Conservation (phyloP, 1,140 invertebrate species). For the Paramacrobiotus metropolitanus region DNA sequence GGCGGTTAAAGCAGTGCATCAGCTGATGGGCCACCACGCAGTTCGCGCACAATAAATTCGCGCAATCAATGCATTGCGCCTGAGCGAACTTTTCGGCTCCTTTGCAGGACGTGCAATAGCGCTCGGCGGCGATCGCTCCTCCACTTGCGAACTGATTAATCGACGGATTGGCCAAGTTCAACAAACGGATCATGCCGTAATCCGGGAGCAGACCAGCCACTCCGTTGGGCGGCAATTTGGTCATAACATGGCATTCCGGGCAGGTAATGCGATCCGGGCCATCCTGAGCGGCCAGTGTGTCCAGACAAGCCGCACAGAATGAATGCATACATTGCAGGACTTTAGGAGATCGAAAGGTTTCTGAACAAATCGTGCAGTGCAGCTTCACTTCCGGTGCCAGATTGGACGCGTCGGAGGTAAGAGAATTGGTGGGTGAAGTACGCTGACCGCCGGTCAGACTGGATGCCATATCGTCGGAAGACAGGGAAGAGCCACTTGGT, state of each 20-base stretch:
- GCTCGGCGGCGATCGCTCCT: slow-evolving; percentile 15
- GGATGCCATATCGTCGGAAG: not conserved
- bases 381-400: not conserved
- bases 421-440: slow-evolving; percentile 1
- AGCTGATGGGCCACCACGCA: slow-evolving; percentile 94
- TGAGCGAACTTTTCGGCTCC: slow-evolving; percentile 26
- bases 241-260: slow-evolving; percentile 49
- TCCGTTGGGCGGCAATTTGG: slow-evolving; percentile 28
- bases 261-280: slow-evolving; percentile 48
- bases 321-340: slow-evolving; percentile 41
- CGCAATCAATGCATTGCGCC: slow-evolving; percentile 65
- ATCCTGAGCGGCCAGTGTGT: slow-evolving; percentile 29
- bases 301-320: slow-evolving; percentile 52
- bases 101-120: slow-evolving; percentile 28
- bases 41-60: slow-evolving; percentile 75
- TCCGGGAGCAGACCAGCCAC: slow-evolving; percentile 38
- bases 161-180: not conserved
- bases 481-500: not conserved
- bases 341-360: not conserved
- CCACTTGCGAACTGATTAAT: slow-evolving; percentile 5
- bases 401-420: not conserved
- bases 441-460: not conserved
- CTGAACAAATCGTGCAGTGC: not conserved
- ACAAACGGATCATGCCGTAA: slow-evolving; percentile 28
- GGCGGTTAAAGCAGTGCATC: slow-evolving; percentile 94